A percentile compares a stretch with the other conserved stretches of the same genome.
phyloP scores from a whole-genome alignment of 2,113 vertebrate genomes.

The Seriola dumerili region DNA sequence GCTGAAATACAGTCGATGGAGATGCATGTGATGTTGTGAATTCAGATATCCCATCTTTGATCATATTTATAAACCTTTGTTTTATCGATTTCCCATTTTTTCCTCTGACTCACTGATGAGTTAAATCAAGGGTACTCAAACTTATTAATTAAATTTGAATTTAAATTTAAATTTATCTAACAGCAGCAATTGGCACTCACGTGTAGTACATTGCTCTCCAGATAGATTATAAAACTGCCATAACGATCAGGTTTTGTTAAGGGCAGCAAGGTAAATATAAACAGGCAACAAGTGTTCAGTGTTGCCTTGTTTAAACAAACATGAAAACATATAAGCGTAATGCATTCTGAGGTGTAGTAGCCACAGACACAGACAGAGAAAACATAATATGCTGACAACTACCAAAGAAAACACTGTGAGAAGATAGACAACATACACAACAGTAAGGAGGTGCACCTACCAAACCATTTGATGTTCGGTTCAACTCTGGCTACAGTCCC shows the following conservation, averaged over 20 bases:
- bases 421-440: background rate
- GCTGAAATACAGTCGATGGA: conserved; percentile 79
- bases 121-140: background rate
- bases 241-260: background rate
- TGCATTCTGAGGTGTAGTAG: too few relatives aligned
- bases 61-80: background rate
- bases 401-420: background rate
- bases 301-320: background rate
- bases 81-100: background rate
- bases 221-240: background rate
- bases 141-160: too few relatives aligned
- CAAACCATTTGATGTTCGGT: conserved; percentile 99
- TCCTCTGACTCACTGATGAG: background rate
- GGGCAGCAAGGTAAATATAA: too few relatives aligned
- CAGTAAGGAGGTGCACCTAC: conserved; percentile 82
- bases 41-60: background rate
- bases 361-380: background rate
- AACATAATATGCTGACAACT: background rate
- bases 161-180: background rate
- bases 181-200: background rate
- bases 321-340: background rate
- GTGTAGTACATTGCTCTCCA: background rate
- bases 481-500: conserved; percentile 96
- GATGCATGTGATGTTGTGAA: background rate
- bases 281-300: too few relatives aligned